These are phyloP conservation scores for Meandrina meandrites DNA, from an alignment of 92 coral and sea anemone species.

Conservation along the genomic window DNA sequence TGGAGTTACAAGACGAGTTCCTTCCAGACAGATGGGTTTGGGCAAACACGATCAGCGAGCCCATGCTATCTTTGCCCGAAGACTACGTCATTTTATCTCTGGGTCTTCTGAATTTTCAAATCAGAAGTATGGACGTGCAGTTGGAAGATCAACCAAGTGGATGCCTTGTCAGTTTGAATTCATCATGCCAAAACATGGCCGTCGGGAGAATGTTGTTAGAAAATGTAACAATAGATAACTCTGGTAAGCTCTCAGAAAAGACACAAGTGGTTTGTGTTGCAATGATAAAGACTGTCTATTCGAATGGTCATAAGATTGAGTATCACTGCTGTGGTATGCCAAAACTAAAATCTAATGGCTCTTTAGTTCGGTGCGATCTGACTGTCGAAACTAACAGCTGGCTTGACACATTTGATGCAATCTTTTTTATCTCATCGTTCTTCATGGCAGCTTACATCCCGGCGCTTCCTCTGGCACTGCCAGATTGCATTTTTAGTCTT, in stretches of 20 bases:
- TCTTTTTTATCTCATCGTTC: not conserved
- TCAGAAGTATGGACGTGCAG: not conserved
- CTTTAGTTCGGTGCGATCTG: not conserved
- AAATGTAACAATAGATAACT: not conserved
- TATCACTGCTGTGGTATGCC: not conserved
- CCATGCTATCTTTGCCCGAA: constrained; percentile 7
- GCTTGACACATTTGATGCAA: not conserved
- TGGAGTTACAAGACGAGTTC: constrained; percentile 5
- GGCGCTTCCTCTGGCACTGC: not conserved
- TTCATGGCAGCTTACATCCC: not conserved
- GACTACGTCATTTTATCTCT: constrained; percentile 6
- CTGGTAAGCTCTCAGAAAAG: not conserved
- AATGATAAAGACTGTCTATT: not conserved
- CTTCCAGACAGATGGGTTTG: constrained; percentile 7
- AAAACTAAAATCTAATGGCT: not conserved
- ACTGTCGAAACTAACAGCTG: not conserved
- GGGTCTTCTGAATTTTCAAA: constrained; percentile 6
- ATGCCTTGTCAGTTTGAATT: constrained; percentile 14
- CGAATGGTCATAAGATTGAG: not conserved
- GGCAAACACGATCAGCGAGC: not conserved
- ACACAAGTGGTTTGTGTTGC: not conserved
- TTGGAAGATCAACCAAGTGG: constrained; percentile 1
- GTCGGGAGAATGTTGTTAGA: not conserved
- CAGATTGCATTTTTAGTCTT: not conserved
- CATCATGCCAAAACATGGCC: not conserved